Evolutionary conservation across 1,140 invertebrate species (phyloP).

Genomic region (Lasioglossum baleicum): DNA sequence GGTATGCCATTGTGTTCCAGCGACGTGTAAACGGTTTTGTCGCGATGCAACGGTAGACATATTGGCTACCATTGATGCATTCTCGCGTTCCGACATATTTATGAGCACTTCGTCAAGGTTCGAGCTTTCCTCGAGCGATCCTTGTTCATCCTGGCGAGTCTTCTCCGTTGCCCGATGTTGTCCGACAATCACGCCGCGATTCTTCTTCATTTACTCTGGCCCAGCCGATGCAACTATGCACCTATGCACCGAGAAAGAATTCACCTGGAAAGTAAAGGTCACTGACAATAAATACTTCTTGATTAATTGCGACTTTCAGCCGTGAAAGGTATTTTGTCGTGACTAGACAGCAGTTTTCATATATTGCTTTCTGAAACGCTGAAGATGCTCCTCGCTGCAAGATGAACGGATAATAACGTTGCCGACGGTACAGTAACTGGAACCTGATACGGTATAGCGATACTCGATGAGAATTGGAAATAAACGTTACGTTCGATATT

Average conservation of each 20-base stretch:
- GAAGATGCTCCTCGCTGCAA: no score
- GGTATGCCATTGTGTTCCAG: neutral
- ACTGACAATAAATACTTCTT: slow-evolving; percentile 23
- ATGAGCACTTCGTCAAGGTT: slow-evolving; percentile 55
- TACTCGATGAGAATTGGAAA: no score
- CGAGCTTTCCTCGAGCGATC: slow-evolving; percentile 45
- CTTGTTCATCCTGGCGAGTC: slow-evolving; percentile 5
- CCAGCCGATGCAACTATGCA: neutral
- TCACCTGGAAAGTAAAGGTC: slow-evolving; percentile 22
- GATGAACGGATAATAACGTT: no score
- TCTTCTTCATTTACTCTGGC: slow-evolving; percentile 18
- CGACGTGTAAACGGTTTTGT: slow-evolving; percentile 37
- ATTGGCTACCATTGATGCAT: slow-evolving; percentile 46
- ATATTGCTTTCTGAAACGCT: neutral
- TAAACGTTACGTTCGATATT: no score
- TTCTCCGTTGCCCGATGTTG: neutral
- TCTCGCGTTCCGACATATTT: slow-evolving; percentile 48
- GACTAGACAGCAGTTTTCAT: slow-evolving; percentile 16
- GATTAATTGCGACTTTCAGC: slow-evolving; percentile 27
- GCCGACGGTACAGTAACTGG: no score
- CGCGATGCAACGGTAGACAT: slow-evolving; percentile 20
- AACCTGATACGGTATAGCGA: no score
- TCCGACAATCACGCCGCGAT: slow-evolving; percentile 24
- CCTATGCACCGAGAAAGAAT: slow-evolving; percentile 6
- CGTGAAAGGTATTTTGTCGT: slow-evolving; percentile 21